Conservation (phyloP, 1,140 invertebrate species). For the Elysia chlorotica region DNA sequence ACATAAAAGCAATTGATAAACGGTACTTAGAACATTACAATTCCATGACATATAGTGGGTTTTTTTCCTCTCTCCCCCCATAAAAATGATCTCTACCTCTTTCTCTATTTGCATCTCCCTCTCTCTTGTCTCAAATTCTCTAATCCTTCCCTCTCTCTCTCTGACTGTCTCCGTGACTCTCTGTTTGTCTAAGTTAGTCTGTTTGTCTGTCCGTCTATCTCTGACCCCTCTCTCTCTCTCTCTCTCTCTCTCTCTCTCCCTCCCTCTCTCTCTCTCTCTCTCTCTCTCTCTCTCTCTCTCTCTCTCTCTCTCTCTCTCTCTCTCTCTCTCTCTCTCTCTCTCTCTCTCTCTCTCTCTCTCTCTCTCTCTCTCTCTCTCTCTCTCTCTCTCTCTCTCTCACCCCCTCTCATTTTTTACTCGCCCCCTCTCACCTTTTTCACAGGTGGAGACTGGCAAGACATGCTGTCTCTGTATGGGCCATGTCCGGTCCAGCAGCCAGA, state of each 20-base stretch:
- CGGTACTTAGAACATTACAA: too few species aligned
- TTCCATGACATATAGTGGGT: too few species aligned
- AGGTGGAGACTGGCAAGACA: too few species aligned
- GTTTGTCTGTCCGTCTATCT: neutral
- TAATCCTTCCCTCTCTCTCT: neutral
- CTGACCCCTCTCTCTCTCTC: conserved; percentile 5
- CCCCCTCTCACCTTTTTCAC: conserved; percentile 8
- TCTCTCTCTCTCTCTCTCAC: conserved; percentile 12
- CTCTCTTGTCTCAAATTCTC: neutral
- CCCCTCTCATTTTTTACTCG: conserved; percentile 5
- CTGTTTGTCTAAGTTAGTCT: neutral
- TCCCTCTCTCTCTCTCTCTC: neutral
- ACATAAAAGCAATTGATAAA: too few species aligned
- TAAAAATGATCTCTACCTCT: neutral
- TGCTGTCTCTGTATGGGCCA: conserved; percentile 26
- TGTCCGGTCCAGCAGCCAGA: neutral
- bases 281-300: conserved; percentile 4
- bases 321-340: conserved; percentile 3
- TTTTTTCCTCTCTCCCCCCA: neutral
- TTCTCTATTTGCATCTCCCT: neutral
- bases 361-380: conserved; percentile 14
- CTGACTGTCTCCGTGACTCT: neutral
- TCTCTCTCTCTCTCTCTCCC: neutral
- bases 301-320: conserved; percentile 12
- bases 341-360: conserved; percentile 19